Evolutionary conservation across 2,888 invertebrate species (phyloP).

Genomic region (Seira ritae): DNA sequence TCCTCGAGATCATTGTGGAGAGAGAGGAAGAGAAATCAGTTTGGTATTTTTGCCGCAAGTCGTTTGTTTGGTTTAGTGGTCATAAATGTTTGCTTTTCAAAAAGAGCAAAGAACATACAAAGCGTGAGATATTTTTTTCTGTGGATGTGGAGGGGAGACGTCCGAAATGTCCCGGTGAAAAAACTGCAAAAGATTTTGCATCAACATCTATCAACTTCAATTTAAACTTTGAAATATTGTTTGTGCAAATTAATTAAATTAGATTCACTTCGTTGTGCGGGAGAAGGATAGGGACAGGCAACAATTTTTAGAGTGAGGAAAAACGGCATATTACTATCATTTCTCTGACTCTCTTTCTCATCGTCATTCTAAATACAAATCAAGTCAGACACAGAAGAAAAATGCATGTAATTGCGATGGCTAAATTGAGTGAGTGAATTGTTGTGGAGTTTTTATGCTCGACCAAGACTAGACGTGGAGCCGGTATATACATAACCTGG

Average conservation of each 20-base stretch:
- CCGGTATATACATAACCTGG: slow-evolving; percentile 19
- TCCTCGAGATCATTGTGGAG: slow-evolving; percentile 29
- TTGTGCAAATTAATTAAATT: not conserved
- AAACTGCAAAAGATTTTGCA: not conserved
- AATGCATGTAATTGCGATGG: slow-evolving; percentile 38
- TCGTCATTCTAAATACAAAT: not conserved
- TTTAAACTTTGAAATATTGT: not conserved
- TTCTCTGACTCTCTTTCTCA: not conserved
- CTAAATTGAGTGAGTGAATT: slow-evolving; percentile 44
- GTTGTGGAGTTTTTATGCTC: slow-evolving; percentile 25
- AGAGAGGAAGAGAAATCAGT: slow-evolving; percentile 38
- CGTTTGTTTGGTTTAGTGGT: not conserved
- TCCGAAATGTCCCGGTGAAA: not conserved
- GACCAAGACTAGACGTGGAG: slow-evolving; percentile 25
- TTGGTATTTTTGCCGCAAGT: slow-evolving; percentile 33
- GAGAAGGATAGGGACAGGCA: too few species aligned
- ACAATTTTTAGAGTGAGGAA: too few species aligned
- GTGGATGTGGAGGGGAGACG: not conserved
- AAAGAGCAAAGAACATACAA: not conserved
- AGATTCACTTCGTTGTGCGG: not conserved
- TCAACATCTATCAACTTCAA: not conserved
- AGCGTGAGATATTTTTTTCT: not conserved
- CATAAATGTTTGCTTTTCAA: not conserved
- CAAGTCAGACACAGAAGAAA: slow-evolving; percentile 10
- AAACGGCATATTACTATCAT: too few species aligned